Base-by-base conservation (phyloP, 2,888 invertebrate species). In the Steinernema scapterisci region DNA sequence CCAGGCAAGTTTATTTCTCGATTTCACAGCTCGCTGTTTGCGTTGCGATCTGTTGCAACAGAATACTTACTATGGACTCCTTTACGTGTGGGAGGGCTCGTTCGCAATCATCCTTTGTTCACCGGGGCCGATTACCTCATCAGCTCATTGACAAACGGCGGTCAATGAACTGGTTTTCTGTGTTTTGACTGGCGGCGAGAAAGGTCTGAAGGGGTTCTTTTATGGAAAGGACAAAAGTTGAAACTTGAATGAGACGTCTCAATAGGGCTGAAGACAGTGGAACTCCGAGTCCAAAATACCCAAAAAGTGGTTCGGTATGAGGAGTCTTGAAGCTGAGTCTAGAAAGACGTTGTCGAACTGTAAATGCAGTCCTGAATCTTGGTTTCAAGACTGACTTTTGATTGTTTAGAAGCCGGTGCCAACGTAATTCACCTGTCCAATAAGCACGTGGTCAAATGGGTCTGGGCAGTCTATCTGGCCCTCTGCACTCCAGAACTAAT, bases 391-490 rank as follows among this genome's bases (percentile, higher is more conserved):
- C 23, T n/a, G n/a, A 44, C 6, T 72, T 25, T 31, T 25, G n/a
- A 52, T n/a, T 56, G 75, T 76, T 74, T 80, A 79, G 86, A 85
- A 77, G 79, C 85, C 0, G 78, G 78, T 25, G 75, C 77, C 73
- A 87, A 84, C 75, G 84, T 82, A 6, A 83, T 87, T 16, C 76
- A 80, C 63, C 76, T 87, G n/a, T 81, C 83, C 72, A 80, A 82
- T 23, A 77, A 80, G 16, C 86, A 85, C 75, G 82, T 83, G 11
- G 85, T 85, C 54, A 87, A 88, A 70, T 89, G 89, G 89, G 82
- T 88, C 3, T 89, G 89, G 89, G 88, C 88, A 2, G 81, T 88
- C 43, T 84, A 88, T 75, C 75, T 88, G 70, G 85, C 88, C 2
- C 80, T 89, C 1, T 87, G 87, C 72, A 85, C 88, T 7, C 89